These are phyloP conservation scores for Hyles lineata DNA, from an alignment of 2,888 invertebrate species.

Conservation along the genomic window DNA sequence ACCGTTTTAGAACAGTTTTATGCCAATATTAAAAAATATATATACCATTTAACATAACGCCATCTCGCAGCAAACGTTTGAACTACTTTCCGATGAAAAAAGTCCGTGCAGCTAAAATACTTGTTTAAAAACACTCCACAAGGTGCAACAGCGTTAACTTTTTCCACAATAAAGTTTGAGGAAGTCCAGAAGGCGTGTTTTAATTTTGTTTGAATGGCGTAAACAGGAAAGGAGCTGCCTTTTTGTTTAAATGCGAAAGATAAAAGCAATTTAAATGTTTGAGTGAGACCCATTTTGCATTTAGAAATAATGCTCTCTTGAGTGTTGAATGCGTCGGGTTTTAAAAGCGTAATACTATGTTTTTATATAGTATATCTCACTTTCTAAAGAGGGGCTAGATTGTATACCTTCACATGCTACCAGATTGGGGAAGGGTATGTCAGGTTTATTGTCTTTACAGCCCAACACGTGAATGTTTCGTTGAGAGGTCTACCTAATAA, in stretches of 20 bases:
- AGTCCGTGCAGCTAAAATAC: no score
- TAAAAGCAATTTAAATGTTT: constrained; percentile 23
- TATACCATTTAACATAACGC: no score
- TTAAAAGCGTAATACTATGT: not conserved
- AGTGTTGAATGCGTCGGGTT: not conserved
- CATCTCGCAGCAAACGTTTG: no score
- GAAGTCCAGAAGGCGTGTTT: constrained; percentile 35
- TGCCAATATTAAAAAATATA: no score
- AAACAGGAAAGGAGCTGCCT: constrained; percentile 16
- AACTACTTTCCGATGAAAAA: no score
- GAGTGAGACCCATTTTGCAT: constrained; percentile 19
- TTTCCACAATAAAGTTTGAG: constrained; percentile 26
- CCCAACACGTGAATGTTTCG: no score
- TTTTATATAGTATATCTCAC: not conserved
- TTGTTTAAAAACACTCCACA: not conserved
- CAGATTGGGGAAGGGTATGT: no score
- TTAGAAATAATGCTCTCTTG: constrained; percentile 14
- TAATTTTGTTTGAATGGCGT: constrained; percentile 29
- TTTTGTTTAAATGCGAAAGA: constrained; percentile 23
- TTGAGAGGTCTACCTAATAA: no score
- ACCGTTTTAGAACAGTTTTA: no score
- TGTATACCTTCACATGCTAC: not conserved
- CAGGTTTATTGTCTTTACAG: no score
- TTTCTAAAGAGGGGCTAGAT: not conserved
- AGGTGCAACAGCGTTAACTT: constrained; percentile 5